Evolutionary conservation across 2,797 vertebrate genomes (phyloP), one percentile per base, ranked within the genome.

Genomic region (Vultur gryphus): DNA sequence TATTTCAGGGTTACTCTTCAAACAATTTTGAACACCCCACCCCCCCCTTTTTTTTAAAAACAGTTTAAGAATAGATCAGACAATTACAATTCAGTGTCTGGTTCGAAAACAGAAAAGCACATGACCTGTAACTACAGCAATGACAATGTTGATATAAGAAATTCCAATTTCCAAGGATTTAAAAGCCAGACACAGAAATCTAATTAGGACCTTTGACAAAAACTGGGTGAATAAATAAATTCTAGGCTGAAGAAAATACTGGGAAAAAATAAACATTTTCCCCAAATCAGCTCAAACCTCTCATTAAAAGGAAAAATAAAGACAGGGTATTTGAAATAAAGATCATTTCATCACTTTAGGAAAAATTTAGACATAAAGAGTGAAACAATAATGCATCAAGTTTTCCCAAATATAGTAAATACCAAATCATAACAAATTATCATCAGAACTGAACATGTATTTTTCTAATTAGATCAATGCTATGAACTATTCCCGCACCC

Each of bases 111-210:
- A 92, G 58, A 75, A 93, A 90, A 88, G 69, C 85, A 95, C 58
- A 16, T 86, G 92, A 88, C n/a, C 67, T 90, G 65, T 86, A 94
- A 94, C 91, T 88, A 92, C 85, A 93, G 95, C 84, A 96, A 69
- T 84, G 61, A 84, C 51, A 82, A 61, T 88, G 82, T 92, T 94
- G 91, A 95, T 93, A 69, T 7, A 92, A 95, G 69, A 84, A 96
- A 89, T 89, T 94, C 89, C 93, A 81, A 54, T 88, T 93, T 91
- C 89, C 69, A 95, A 87, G 82, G 54, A 86, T 81, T 96, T 92
- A 88, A 90, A 94, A 86, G 89, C 65, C 89, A 93, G 91, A 81
- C 75, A 89, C 24, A 89, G 72, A 91, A 84, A 91, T 69, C 61
- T 61, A 88, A 91, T 93, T 93, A 79, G 76, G 58, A 93, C 16